Percentiles rank a stretch among this genome's conserved stretches.
Evolutionary conservation across 2,113 vertebrate genomes (phyloP).

Genomic region (Tinamus guttatus): DNA sequence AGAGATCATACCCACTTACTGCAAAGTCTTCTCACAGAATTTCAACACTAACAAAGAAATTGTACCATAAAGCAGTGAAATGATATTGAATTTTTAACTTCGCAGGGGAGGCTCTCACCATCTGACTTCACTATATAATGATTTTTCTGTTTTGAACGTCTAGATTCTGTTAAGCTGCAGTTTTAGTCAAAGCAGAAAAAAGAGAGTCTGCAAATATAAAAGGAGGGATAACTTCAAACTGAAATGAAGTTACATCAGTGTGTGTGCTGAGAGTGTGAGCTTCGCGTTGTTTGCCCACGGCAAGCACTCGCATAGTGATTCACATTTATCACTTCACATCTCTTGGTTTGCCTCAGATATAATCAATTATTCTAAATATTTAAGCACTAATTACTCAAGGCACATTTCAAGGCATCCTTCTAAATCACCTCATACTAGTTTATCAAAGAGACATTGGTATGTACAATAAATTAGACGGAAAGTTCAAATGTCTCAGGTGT

Average conservation of each 20-base stretch:
- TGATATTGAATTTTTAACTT: not conserved
- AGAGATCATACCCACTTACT: not conserved
- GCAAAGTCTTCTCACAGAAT: not conserved
- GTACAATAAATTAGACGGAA: conserved; percentile 29
- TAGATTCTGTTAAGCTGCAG: not conserved
- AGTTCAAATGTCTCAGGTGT: conserved; percentile 26
- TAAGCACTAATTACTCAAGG: conserved; percentile 40
- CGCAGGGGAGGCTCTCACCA: not conserved
- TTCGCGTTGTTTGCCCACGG: not conserved
- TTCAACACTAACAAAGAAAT: not conserved
- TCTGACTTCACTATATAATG: not conserved
- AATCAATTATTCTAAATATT: conserved; percentile 53
- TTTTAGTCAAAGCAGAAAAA: not conserved
- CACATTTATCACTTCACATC: conserved; percentile 17
- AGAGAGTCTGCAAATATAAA: not conserved
- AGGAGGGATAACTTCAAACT: not conserved
- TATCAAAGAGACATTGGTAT: conserved; percentile 40
- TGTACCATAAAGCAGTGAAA: not conserved
- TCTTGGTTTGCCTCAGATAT: conserved; percentile 52
- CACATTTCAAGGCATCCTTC: conserved; percentile 48
- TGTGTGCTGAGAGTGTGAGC: not conserved
- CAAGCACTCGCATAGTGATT: conserved; percentile 12
- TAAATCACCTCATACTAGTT: conserved; percentile 28
- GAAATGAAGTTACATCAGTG: not conserved
- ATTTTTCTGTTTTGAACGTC: accelerated